Conservation (phyloP, 2,797 vertebrate genomes). For the Erithacus rubecula region DNA sequence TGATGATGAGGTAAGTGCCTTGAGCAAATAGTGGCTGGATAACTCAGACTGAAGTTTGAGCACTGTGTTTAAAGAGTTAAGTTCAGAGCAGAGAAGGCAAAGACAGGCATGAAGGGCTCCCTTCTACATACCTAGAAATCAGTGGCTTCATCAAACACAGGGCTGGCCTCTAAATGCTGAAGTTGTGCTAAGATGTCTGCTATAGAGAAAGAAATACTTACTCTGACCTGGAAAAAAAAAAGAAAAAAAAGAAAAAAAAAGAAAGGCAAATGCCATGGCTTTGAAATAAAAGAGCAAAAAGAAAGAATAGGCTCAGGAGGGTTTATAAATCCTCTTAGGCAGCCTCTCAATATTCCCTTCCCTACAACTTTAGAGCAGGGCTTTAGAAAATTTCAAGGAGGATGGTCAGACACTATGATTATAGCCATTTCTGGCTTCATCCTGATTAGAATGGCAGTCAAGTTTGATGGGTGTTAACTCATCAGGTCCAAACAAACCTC, state of each 20-base stretch:
- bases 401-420: not conserved
- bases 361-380: not conserved
- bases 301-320: constrained; percentile 42
- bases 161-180: not conserved
- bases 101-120: not conserved
- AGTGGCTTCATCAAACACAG: not conserved
- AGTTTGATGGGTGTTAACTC: not conserved
- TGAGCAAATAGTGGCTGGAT: constrained; percentile 15
- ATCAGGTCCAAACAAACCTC: not conserved
- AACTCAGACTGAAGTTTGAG: not conserved
- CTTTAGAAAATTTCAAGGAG: constrained; percentile 24
- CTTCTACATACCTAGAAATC: not conserved
- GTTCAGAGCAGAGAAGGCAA: not conserved
- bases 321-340: constrained; percentile 52
- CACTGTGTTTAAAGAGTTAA: constrained; percentile 28
- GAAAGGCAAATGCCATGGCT: not conserved
- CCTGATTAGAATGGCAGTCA: not conserved
- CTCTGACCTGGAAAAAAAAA: not conserved
- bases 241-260: not conserved
- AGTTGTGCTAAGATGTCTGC: not conserved
- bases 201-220: constrained; percentile 11
- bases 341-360: not conserved
- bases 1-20: constrained; percentile 40
- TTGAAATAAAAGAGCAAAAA: constrained; percentile 36
- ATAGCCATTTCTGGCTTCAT: not conserved